Base-by-base conservation (phyloP, 1,140 invertebrate species). In the Procambarus clarkii region DNA sequence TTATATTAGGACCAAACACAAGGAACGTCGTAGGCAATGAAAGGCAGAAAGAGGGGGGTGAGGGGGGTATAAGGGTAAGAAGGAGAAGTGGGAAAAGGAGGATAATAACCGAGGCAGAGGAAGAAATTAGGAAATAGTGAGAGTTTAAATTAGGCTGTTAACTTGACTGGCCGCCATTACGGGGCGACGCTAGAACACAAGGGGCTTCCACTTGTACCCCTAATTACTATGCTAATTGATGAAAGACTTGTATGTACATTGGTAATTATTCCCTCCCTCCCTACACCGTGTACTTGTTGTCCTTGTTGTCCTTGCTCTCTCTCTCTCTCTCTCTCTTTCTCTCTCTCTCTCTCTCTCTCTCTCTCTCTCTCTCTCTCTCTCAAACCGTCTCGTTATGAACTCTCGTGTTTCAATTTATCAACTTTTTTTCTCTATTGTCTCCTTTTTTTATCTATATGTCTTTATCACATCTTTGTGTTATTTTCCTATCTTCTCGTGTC, bases 101-200 rank as follows among this genome's bases (percentile, higher is more conserved):
- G 81, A 83, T 44, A 83, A 50, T 58, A 50, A 83, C 18, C 54
- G 81, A 83, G 81, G 60, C 18, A 83, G 81, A 83, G 81, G 50
- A 48, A 83, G 81, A 83, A 45, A 83, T n/a, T n/a, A 50, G 13
- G 58, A 3, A 46, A 13, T 44, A 45, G 34, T 69, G 3, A 48
- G 13, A 84, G 34, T 7, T 24, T 48, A 77, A 77, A 46, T 77
- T 64, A 64, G 60, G 60, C 60, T 21, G 60, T 64, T 64, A 15
- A 64, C 15, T 48, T 48, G 11, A 78, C 1, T 78, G 7, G 34
- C n/a, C 8, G 34, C 45, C 44, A 46, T 78, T 78, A 2, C 2
- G 76, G 2, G 76, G 76, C 76, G 2, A 34, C 76, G 9, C 1
- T 78, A 44, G 24, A 34, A 83, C 9, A 83, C 60, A 83, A 44